A percentile compares a stretch with the other conserved stretches of the same genome.
Evolutionary conservation across 2,797 vertebrate species (phyloP).

Genomic region (Coregonus sp.): DNA sequence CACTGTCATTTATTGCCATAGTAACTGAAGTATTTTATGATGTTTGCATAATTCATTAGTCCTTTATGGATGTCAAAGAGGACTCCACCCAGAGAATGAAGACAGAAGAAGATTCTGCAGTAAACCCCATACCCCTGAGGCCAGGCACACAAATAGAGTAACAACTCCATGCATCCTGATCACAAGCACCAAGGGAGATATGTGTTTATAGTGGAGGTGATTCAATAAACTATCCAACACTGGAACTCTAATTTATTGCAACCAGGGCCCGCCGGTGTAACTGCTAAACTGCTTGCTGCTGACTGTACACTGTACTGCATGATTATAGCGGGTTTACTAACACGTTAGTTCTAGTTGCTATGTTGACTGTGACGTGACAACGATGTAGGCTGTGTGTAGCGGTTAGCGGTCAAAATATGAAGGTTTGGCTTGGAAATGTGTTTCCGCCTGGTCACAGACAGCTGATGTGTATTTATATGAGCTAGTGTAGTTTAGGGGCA

Average conservation of each 20-base stretch:
- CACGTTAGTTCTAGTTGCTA: no score
- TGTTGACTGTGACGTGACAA: no score
- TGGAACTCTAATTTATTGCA: no score
- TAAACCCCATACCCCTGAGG: not conserved
- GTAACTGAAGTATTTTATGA: slow-evolving; percentile 7
- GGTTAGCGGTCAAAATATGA: no score
- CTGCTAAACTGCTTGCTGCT: no score
- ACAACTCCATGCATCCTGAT: not conserved
- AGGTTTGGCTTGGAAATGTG: no score
- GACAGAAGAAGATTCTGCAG: not conserved
- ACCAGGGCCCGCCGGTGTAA: no score
- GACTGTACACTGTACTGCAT: no score
- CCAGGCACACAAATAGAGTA: not conserved
- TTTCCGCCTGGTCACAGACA: no score
- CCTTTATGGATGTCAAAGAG: not conserved
- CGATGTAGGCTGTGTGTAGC: no score
- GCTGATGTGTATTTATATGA: not conserved
- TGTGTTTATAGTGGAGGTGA: not conserved
- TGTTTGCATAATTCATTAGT: slow-evolving; percentile 9
- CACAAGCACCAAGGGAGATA: not conserved
- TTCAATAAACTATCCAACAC: not conserved
- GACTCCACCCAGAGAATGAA: not conserved
- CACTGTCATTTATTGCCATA: slow-evolving; percentile 5
- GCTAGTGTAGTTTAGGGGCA: no score
- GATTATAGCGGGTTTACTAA: no score